These are phyloP conservation scores for Minunthozetes semirufus DNA, from an alignment of 2,888 invertebrate species.

Conservation along the genomic window DNA sequence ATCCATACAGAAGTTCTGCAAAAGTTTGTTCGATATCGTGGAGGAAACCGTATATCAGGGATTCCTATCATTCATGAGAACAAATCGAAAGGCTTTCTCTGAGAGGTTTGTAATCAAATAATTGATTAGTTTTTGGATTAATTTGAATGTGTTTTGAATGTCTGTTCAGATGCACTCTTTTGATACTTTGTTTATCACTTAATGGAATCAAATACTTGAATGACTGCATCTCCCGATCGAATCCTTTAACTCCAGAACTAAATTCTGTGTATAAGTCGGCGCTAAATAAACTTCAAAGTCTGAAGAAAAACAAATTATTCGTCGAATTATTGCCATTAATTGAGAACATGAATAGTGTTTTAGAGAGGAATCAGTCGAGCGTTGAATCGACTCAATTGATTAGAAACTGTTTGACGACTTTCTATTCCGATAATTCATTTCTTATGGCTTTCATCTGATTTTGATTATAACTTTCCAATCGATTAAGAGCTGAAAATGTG, in stretches of 20 bases:
- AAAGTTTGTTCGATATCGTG: slow-evolving; percentile 12
- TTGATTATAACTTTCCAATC: neutral
- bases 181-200: slow-evolving; percentile 27
- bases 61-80: slow-evolving; percentile 34
- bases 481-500: neutral
- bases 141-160: neutral
- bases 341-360: slow-evolving; percentile 14
- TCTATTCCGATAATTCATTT: slow-evolving; percentile 23
- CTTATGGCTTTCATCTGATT: neutral
- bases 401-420: slow-evolving; percentile 25
- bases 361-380: slow-evolving; percentile 7
- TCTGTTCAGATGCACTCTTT: slow-evolving; percentile 1
- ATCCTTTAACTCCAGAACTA: slow-evolving; percentile 23
- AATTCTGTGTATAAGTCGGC: slow-evolving; percentile 16
- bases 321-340: slow-evolving; percentile 6
- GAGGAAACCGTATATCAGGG: slow-evolving; percentile 33
- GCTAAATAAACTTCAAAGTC: slow-evolving; percentile 17
- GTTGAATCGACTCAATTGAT: slow-evolving; percentile 14
- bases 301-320: slow-evolving; percentile 33
- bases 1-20: slow-evolving; percentile 16
- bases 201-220: slow-evolving; percentile 9
- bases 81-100: slow-evolving; percentile 20
- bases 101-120: neutral
- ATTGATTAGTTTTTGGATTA: neutral
- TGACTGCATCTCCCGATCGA: slow-evolving; percentile 17